Conservation (phyloP, 2,113 vertebrate species). For the Trogon melanurus region DNA sequence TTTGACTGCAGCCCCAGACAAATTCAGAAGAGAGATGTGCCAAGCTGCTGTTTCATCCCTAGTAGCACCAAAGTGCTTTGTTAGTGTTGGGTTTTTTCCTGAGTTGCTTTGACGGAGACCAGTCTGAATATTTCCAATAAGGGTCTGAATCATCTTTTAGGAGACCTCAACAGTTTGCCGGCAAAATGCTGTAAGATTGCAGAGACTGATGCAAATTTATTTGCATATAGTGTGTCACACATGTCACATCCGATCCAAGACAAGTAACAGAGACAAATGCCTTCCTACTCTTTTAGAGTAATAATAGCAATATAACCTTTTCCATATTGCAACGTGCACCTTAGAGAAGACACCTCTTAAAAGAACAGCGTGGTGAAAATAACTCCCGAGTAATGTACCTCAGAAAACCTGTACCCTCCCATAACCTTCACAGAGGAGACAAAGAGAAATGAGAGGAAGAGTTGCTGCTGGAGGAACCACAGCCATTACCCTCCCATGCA, state of each 20-base stretch:
- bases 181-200: background rate
- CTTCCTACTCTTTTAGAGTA: background rate
- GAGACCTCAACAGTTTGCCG: background rate
- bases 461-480: background rate
- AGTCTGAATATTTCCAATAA: background rate
- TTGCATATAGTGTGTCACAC: background rate
- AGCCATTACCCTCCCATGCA: background rate
- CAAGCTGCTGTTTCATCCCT: background rate
- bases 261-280: background rate
- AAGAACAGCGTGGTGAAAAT: background rate
- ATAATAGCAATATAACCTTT: background rate
- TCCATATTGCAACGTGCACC: background rate
- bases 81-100: background rate
- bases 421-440: background rate
- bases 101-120: background rate
- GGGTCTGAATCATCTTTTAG: background rate
- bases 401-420: background rate
- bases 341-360: background rate
- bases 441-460: background rate
- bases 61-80: background rate
- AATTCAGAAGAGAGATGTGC: background rate
- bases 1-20: background rate
- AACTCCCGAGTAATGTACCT: background rate
- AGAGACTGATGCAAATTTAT: background rate
- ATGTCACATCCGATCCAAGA: accelerated